phyloP scores from a whole-genome alignment of 2,113 vertebrate species.

The Casuarius casuarius region DNA sequence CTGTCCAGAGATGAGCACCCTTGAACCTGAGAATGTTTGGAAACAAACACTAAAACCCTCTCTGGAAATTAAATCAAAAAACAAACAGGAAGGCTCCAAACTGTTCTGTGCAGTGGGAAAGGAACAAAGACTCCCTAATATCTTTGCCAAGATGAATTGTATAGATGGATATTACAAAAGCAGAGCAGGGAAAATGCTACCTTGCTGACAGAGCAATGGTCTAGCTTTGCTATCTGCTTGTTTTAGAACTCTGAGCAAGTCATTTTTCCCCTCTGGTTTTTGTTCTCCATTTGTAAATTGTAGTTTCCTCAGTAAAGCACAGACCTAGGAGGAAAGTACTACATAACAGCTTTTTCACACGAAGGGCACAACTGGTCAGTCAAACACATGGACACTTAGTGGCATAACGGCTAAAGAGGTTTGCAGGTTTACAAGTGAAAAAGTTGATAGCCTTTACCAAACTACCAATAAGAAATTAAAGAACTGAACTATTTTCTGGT shows the following conservation, averaged over 20 bases:
- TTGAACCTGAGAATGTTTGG: background rate
- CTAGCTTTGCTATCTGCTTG: background rate
- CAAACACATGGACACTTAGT: fast-evolving
- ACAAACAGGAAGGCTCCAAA: background rate
- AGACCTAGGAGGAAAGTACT: background rate
- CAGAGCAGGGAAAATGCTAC: background rate
- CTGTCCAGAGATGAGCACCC: background rate
- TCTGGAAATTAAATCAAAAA: background rate
- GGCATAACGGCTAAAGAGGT: background rate
- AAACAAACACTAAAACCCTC: background rate
- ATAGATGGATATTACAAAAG: background rate
- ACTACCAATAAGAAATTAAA: background rate
- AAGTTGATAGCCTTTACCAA: background rate
- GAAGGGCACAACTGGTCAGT: background rate
- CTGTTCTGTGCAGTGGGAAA: background rate
- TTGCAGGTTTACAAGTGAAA: background rate
- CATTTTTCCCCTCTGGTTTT: background rate
- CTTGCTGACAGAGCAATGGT: background rate
- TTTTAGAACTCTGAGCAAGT: background rate
- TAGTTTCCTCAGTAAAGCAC: background rate
- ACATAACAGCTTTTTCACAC: background rate
- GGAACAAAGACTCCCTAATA: background rate
- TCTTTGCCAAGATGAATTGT: background rate
- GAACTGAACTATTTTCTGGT: background rate
- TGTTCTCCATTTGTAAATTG: background rate